These are phyloP conservation scores for Habroteleia sp. DNA, from an alignment of 2,888 invertebrate genomes.

Conservation along the genomic window DNA sequence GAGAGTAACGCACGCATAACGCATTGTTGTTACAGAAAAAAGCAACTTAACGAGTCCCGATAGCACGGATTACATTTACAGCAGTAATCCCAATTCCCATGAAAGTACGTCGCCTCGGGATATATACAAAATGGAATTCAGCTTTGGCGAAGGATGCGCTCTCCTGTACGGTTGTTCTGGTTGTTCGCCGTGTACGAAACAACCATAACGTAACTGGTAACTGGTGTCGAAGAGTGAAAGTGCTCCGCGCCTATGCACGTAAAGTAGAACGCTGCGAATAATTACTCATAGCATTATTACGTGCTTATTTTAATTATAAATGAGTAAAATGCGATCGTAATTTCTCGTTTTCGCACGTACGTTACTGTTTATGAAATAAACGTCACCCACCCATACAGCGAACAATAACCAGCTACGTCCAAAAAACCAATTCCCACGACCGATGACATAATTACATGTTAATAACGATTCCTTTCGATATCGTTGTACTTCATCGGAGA, in stretches of 20 bases:
- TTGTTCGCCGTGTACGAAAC: slow-evolving; percentile 21
- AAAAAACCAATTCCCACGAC: slow-evolving; percentile 25
- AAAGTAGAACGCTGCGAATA: slow-evolving; percentile 63
- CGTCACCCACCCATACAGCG: slow-evolving; percentile 20
- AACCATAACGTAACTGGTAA: slow-evolving; percentile 79
- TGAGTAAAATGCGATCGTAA: slow-evolving; percentile 37
- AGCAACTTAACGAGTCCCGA: slow-evolving; percentile 36
- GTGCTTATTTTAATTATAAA: slow-evolving; percentile 60
- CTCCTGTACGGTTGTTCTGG: slow-evolving; percentile 5
- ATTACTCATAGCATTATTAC: slow-evolving; percentile 61
- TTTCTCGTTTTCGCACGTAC: slow-evolving; percentile 45
- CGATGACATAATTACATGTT: slow-evolving; percentile 52
- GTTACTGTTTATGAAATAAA: slow-evolving; percentile 39
- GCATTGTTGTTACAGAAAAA: slow-evolving; percentile 34
- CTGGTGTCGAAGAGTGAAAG: slow-evolving; percentile 80
- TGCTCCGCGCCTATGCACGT: slow-evolving; percentile 62
- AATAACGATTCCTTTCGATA: slow-evolving; percentile 2
- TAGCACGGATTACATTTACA: slow-evolving; percentile 59
- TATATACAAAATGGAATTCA: slow-evolving; percentile 45
- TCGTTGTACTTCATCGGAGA: no score
- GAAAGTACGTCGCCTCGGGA: slow-evolving; percentile 51
- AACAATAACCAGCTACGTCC: slow-evolving; percentile 17
- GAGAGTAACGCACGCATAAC: slow-evolving; percentile 16
- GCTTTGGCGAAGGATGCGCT: slow-evolving; percentile 40
- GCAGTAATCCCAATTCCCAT: slow-evolving; percentile 53